These are phyloP conservation scores for Mola mola DNA, from an alignment of 2,113 vertebrate species.

Conservation along the genomic window DNA sequence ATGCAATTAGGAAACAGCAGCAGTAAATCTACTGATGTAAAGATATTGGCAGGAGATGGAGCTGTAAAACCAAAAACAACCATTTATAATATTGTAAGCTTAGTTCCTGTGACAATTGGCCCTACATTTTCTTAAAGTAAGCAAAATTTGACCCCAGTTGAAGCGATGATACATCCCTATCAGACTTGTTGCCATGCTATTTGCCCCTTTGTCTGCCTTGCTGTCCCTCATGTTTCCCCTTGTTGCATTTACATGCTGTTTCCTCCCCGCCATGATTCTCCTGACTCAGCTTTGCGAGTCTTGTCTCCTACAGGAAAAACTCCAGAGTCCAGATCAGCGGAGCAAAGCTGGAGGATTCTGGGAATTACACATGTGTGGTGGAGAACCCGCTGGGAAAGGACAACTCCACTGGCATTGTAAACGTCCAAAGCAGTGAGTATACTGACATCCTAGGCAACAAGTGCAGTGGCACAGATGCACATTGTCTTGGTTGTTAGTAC, in stretches of 20 bases:
- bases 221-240: slow-evolving; percentile 62
- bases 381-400: slow-evolving; percentile 92
- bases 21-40: not conserved
- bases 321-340: slow-evolving; percentile 95
- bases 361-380: slow-evolving; percentile 96
- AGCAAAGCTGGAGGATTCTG: slow-evolving; percentile 93
- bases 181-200: slow-evolving; percentile 50
- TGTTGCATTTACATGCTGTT: slow-evolving; percentile 63
- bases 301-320: slow-evolving; percentile 89
- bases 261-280: slow-evolving; percentile 70
- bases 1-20: not conserved
- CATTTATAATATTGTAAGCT: not conserved
- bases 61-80: slow-evolving; percentile 18
- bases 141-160: not conserved
- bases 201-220: slow-evolving; percentile 43
- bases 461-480: slow-evolving; percentile 44
- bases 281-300: slow-evolving; percentile 75
- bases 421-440: slow-evolving; percentile 95
- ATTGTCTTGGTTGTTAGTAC: slow-evolving; percentile 48
- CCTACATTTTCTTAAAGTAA: slow-evolving; percentile 1
- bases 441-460: slow-evolving; percentile 53
- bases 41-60: not conserved
- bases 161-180: too few relatives aligned
- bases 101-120: not conserved
- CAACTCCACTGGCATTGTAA: slow-evolving; percentile 89